Evolutionary conservation across 2,797 vertebrate genomes (phyloP).

Genomic region (Hoplostethus atlanticus): DNA sequence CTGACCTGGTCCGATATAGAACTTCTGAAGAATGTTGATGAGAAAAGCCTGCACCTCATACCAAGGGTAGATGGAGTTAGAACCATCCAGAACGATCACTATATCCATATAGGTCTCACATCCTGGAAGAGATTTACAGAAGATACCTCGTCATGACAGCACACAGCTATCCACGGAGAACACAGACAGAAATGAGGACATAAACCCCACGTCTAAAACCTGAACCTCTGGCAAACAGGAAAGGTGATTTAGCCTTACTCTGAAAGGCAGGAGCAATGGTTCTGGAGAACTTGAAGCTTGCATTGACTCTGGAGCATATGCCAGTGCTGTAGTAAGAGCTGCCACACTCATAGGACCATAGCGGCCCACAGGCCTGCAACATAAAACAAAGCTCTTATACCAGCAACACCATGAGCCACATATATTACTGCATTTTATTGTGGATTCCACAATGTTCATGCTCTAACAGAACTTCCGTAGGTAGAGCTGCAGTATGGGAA

Average conservation of each 20-base stretch:
- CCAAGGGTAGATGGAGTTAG: slow-evolving; percentile 99
- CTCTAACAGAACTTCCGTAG: slow-evolving; percentile 9
- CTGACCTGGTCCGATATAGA: slow-evolving; percentile 96
- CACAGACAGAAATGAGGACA: slow-evolving; percentile 32
- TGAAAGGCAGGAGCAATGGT: slow-evolving; percentile 97
- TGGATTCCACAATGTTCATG: slow-evolving; percentile 15
- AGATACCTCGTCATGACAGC: slow-evolving; percentile 1
- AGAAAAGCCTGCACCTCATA: slow-evolving; percentile 98
- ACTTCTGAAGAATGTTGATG: slow-evolving; percentile 98
- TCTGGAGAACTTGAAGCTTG: slow-evolving; percentile 96
- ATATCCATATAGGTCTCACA: slow-evolving; percentile 99
- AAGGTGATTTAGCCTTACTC: slow-evolving; percentile 81
- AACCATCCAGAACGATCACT: slow-evolving; percentile 97
- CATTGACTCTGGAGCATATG: slow-evolving; percentile 95
- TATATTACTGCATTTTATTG: slow-evolving; percentile 10
- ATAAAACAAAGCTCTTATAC: slow-evolving; percentile 45
- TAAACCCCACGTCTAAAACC: slow-evolving; percentile 3
- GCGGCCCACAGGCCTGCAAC: slow-evolving; percentile 94
- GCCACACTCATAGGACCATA: slow-evolving; percentile 99
- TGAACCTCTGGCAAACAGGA: slow-evolving; percentile 17
- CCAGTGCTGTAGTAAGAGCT: slow-evolving; percentile 99
- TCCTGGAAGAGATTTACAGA: slow-evolving; percentile 79
- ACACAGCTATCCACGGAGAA: background rate
- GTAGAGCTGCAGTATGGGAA: slow-evolving; percentile 21
- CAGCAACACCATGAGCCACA: slow-evolving; percentile 25